These are phyloP conservation scores for Neotragus pygmaeus DNA, from an alignment of 2,113 vertebrate species.

Conservation along the genomic window DNA sequence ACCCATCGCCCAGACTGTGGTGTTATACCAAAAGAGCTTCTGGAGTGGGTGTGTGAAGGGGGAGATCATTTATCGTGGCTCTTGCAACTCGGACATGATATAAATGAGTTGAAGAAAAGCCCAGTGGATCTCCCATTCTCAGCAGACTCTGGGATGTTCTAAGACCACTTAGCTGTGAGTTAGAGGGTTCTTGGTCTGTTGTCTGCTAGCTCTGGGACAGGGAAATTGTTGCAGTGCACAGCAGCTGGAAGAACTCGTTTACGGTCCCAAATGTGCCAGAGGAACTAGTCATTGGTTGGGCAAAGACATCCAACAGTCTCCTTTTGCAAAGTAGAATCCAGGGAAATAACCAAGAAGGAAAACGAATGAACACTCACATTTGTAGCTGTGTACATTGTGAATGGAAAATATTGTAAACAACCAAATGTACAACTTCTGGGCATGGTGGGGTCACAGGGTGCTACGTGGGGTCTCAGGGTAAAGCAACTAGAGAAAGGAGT, in stretches of 20 bases:
- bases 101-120: not conserved
- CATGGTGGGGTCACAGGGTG: too few relatives aligned
- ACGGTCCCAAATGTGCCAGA: not conserved
- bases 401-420: not conserved
- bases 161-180: not conserved
- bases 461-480: not conserved
- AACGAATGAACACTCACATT: not conserved
- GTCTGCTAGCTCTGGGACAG: not conserved
- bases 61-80: not conserved
- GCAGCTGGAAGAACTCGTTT: not conserved
- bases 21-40: not conserved
- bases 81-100: not conserved
- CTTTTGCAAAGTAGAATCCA: not conserved
- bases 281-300: not conserved
- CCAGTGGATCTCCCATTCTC: not conserved
- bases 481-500: not conserved
- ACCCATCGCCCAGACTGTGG: not conserved
- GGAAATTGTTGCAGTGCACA: not conserved
- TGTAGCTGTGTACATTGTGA: not conserved
- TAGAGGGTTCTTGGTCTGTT: not conserved
- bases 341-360: conserved; percentile 11
- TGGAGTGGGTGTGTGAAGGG: not conserved
- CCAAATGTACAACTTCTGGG: not conserved
- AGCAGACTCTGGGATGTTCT: not conserved
- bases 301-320: not conserved